These are phyloP conservation scores for Ciona savignyi DNA, from an alignment of 23 tunicate genomes.

Conservation along the genomic window DNA sequence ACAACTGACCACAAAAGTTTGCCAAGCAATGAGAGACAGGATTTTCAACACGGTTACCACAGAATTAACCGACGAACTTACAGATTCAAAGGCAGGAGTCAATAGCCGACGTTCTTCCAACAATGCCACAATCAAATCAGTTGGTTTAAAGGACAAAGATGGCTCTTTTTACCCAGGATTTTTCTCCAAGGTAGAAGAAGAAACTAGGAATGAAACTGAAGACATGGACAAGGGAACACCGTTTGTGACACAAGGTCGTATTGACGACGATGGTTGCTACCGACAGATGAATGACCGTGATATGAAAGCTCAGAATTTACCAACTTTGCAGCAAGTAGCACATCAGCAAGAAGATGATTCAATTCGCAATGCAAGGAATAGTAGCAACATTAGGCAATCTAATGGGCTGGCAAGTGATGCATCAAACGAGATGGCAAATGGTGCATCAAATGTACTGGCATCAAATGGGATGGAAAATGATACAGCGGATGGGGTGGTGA, in stretches of 20 bases:
- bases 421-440: too few species aligned
- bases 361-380: too few species aligned
- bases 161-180: slow-evolving; percentile 51
- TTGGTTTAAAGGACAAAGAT: slow-evolving; percentile 27
- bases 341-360: background rate
- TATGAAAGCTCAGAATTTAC: slow-evolving; percentile 5
- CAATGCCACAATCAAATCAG: slow-evolving; percentile 2
- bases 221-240: background rate
- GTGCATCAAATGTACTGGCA: too few species aligned
- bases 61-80: too few species aligned
- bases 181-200: slow-evolving; percentile 12
- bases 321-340: background rate
- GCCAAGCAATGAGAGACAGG: background rate
- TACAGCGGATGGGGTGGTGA: too few species aligned
- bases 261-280: slow-evolving; percentile 28
- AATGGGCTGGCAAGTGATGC: too few species aligned
- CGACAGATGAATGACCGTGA: background rate
- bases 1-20: background rate
- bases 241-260: slow-evolving; percentile 20
- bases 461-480: too few species aligned
- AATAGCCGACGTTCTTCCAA: background rate
- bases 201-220: background rate
- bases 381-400: too few species aligned
- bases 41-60: background rate
- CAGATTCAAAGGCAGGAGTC: background rate